Percentiles rank a stretch among this genome's conserved stretches.
phyloP scores from a whole-genome alignment of 2,113 vertebrate species.

The Paralichthys olivaceus region DNA sequence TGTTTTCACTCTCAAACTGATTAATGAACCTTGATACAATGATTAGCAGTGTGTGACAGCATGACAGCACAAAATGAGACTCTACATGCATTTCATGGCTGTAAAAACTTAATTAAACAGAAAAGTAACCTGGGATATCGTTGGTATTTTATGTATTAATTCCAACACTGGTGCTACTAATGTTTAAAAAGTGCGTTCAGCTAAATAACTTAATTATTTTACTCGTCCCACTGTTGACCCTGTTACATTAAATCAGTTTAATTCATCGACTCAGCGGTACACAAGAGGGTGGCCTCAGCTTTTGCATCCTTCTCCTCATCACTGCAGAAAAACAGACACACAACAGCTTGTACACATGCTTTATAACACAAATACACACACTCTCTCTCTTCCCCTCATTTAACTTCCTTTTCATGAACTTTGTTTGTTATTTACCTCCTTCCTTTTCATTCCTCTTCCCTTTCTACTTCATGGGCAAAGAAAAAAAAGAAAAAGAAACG shows the following conservation, averaged over 20 bases:
- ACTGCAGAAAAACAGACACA: constrained; percentile 46
- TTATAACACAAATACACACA: constrained; percentile 3
- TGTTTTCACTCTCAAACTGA: constrained; percentile 56
- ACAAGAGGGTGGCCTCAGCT: constrained; percentile 35
- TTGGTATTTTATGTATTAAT: neutral
- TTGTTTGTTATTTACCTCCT: constrained; percentile 53
- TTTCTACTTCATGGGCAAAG: constrained; percentile 28
- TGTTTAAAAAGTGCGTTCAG: neutral
- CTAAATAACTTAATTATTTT: constrained; percentile 3
- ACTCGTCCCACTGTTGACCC: constrained; percentile 44
- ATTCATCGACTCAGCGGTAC: constrained; percentile 49
- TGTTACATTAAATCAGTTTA: constrained; percentile 52
- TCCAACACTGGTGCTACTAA: neutral
- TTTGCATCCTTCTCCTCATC: constrained; percentile 43
- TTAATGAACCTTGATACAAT: constrained; percentile 58
- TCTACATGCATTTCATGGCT: constrained; percentile 19
- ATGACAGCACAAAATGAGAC: constrained; percentile 36
- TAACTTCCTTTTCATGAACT: constrained; percentile 66
- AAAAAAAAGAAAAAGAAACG: constrained; percentile 25
- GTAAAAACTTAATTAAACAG: constrained; percentile 26
- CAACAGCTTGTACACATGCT: neutral
- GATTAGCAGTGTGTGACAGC: constrained; percentile 39
- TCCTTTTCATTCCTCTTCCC: constrained; percentile 37
- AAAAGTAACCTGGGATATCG: neutral
- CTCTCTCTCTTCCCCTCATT: constrained; percentile 34